These are phyloP conservation scores for Tachina fera DNA, from an alignment of 2,888 invertebrate species.

Conservation along the genomic window DNA sequence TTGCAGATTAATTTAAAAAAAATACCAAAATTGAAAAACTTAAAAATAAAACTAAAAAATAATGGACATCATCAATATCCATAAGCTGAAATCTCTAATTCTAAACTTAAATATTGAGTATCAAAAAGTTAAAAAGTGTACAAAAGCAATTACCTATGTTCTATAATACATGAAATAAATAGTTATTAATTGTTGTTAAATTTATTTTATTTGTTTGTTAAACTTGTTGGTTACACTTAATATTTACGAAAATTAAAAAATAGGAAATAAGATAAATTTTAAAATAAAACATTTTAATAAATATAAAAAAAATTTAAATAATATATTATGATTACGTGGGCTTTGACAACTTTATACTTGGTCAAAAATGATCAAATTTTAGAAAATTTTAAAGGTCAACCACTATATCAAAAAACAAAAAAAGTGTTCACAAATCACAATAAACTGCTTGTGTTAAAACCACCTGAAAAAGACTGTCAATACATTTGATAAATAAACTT, in stretches of 20 bases:
- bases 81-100: too few species aligned
- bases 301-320: constrained; percentile 31
- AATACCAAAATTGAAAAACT: not conserved
- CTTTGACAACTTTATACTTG: constrained; percentile 44
- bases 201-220: constrained; percentile 23
- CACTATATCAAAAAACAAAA: constrained; percentile 39
- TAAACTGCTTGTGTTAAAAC: constrained; percentile 60
- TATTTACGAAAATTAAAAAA: not conserved
- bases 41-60: not conserved
- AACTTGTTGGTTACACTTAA: constrained; percentile 33
- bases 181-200: constrained; percentile 10
- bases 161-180: not conserved
- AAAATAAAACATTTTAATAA: constrained; percentile 22
- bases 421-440: constrained; percentile 70
- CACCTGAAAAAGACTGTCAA: constrained; percentile 68
- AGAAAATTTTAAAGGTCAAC: constrained; percentile 43
- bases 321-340: constrained; percentile 66
- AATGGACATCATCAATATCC: too few species aligned
- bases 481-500: constrained; percentile 57
- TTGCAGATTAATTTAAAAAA: not conserved
- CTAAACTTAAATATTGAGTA: too few species aligned
- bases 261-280: not conserved
- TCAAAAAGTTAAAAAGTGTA: too few species aligned
- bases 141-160: too few species aligned
- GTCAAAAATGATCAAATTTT: constrained; percentile 54